phyloP scores from a whole-genome alignment of 1,140 invertebrate genomes.

The Drosophila sucinea region DNA sequence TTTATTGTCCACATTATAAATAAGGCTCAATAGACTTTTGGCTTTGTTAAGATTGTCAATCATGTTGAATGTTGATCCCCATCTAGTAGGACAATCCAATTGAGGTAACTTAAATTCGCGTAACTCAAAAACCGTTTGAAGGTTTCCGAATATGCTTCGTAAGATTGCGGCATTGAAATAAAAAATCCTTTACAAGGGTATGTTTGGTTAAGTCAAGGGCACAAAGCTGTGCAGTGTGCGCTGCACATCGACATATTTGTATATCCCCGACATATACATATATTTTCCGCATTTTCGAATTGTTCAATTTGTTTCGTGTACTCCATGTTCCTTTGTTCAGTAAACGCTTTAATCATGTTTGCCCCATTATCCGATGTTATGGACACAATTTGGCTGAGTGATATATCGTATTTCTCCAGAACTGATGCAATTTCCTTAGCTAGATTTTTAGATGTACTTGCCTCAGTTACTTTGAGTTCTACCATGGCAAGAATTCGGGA shows the following conservation, averaged over 20 bases:
- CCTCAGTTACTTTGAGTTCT: constrained; percentile 22
- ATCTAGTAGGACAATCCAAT: constrained; percentile 36
- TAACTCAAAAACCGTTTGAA: constrained; percentile 22
- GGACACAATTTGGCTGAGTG: constrained; percentile 19
- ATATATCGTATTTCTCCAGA: constrained; percentile 13
- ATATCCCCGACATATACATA: background rate
- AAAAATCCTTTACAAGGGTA: constrained; percentile 6
- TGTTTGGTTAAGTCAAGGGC: constrained; percentile 1
- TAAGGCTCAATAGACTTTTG: constrained; percentile 23
- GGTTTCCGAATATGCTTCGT: constrained; percentile 29
- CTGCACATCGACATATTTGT: background rate
- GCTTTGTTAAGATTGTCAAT: constrained; percentile 20
- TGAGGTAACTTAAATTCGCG: constrained; percentile 37
- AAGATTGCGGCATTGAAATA: constrained; percentile 28
- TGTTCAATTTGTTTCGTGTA: too few relatives aligned
- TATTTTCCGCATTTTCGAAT: background rate
- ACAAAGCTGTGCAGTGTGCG: constrained; percentile 19
- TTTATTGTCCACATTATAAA: constrained; percentile 36
- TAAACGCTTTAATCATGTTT: background rate
- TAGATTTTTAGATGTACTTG: constrained; percentile 20
- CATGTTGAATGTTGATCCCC: constrained; percentile 41
- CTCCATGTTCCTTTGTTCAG: too few relatives aligned
- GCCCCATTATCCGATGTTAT: constrained; percentile 23
- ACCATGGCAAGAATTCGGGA: constrained; percentile 18
- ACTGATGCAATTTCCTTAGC: constrained; percentile 14